phyloP scores from a whole-genome alignment of 2,113 vertebrate genomes.

The Bambusicola thoracicus region DNA sequence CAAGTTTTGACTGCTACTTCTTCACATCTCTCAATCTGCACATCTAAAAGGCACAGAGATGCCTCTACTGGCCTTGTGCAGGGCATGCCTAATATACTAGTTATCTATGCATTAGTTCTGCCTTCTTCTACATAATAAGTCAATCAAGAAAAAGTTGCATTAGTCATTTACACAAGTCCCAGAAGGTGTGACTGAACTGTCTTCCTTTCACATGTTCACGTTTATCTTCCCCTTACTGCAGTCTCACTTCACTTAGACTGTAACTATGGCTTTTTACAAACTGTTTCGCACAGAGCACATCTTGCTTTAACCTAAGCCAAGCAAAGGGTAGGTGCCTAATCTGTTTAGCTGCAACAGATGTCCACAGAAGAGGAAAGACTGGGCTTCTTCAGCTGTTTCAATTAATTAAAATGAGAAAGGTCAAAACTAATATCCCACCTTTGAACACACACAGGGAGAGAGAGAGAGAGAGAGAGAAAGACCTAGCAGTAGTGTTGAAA shows the following conservation, averaged over 20 bases:
- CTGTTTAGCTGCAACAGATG: neutral
- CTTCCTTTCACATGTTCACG: neutral
- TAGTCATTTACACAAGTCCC: neutral
- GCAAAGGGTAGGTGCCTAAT: neutral
- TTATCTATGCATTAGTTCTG: constrained; percentile 39
- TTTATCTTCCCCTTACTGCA: neutral
- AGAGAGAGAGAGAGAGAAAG: neutral
- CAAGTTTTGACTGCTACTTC: neutral
- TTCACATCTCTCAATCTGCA: neutral
- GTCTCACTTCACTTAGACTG: neutral
- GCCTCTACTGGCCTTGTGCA: neutral
- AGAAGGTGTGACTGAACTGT: neutral
- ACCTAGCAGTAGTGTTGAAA: neutral
- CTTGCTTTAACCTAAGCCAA: neutral
- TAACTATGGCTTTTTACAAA: neutral
- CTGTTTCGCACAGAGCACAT: neutral
- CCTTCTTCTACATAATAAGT: constrained; percentile 16
- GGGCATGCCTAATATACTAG: neutral
- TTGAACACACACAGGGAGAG: too few relatives aligned
- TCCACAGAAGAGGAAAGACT: neutral
- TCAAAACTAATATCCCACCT: neutral
- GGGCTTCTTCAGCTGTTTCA: neutral
- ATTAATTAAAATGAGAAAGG: neutral
- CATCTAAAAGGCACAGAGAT: constrained; percentile 6
- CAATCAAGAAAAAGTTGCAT: neutral